Base-by-base conservation (phyloP, 2,888 invertebrate species). In the Cephus sareptanus region DNA sequence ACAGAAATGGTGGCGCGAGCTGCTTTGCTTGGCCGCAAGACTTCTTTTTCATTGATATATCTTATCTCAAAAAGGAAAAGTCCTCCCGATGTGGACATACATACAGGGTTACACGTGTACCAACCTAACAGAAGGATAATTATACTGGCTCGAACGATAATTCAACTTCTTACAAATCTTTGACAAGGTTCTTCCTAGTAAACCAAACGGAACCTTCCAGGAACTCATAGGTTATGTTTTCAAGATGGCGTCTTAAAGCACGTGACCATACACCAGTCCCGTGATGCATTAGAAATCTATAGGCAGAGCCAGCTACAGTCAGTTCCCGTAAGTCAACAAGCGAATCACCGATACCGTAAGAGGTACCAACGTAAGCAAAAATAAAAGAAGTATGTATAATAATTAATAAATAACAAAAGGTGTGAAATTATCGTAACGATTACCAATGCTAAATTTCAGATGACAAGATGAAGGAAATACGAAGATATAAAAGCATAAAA, bases 381-480 rank as follows among this genome's bases (percentile, higher is more conserved):
- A 15, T 0, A 23, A 23, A 9, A 56, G 0, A 11, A 34, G 40
- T 56, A 23, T 23, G 23, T 9, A 56, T 23, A 56, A 56, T 23
- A 23, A 56, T 56, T 9, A 23, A 56, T 56, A 56, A 56, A 56
- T 56, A 0, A 23, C 9, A 56, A 56, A 56, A 56, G 56, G 56
- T 56, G 56, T 56, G 23, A 56, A 56, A 23, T 9, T 23, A 23
- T 56, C 56, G 0, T 56, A 56, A 56, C 23, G 9, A 23, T 9
- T 9, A 56, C 3, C 56, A 9, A 56, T 23, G 56, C 23, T 56
- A 56, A 56, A 23, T 56, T 56, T 23, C 9, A 34, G n/a, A 70
- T 9, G 56, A 37, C 69, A 75, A 34, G 30, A 73, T n/a, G 34
- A 40, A 34, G 6, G 37, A 77, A 74, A 69, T 74, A 34, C 73